Percentiles rank a stretch among this genome's conserved stretches.
These are phyloP conservation scores for Isoperla grammatica DNA, from an alignment of 2,888 invertebrate species.

Conservation along the genomic window DNA sequence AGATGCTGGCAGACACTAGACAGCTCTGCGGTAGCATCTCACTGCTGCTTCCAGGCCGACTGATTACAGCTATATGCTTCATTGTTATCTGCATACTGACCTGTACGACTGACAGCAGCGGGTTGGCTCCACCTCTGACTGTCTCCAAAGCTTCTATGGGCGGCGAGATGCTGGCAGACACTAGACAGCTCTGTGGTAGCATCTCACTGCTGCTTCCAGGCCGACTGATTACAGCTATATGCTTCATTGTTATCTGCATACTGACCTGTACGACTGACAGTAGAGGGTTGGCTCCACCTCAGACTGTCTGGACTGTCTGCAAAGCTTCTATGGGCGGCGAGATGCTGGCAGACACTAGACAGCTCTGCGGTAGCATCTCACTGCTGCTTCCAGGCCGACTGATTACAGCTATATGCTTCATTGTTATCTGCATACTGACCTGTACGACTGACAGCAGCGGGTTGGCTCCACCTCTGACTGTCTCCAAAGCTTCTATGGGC, in stretches of 20 bases:
- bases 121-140: slow-evolving; percentile 36
- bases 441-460: slow-evolving; percentile 31
- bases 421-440: slow-evolving; percentile 18
- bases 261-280: slow-evolving; percentile 31
- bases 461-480: slow-evolving; percentile 30
- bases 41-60: slow-evolving; percentile 23
- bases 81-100: too few relatives aligned
- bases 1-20: slow-evolving; percentile 32
- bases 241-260: too few relatives aligned
- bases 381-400: slow-evolving; percentile 24
- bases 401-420: too few relatives aligned
- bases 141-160: slow-evolving; percentile 39
- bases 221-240: too few relatives aligned
- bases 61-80: too few relatives aligned
- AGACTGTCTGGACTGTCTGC: slow-evolving; percentile 39
- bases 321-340: slow-evolving; percentile 40
- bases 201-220: slow-evolving; percentile 39
- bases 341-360: slow-evolving; percentile 31
- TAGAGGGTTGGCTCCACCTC: slow-evolving; percentile 19
- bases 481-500: slow-evolving; percentile 41
- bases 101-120: too few relatives aligned
- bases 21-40: slow-evolving; percentile 31
- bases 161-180: slow-evolving; percentile 44
- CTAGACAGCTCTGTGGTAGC: slow-evolving; percentile 44
- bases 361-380: slow-evolving; percentile 31